Evolutionary conservation across 2,113 vertebrate genomes (phyloP), one percentile per base, ranked within the genome.

Genomic region (Datnioides undecimradiatus): DNA sequence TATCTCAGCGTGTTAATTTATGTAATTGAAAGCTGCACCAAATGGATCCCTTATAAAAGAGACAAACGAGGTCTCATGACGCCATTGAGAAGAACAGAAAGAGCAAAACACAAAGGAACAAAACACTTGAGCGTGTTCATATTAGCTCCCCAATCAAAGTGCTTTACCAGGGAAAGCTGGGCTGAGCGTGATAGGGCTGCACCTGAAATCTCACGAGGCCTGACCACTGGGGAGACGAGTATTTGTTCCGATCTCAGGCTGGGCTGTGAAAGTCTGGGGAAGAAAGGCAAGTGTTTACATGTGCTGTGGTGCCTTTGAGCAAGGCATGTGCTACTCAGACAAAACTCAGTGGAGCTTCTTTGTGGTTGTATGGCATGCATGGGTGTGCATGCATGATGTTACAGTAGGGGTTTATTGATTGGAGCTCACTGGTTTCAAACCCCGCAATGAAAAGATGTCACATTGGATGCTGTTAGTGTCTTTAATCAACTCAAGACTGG

Each of bases 211-310:
- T 65, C 65, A 27, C 31, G 11, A 72, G 59, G 59, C n/a, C 3
- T 6, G 3, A 40, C n/a, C 65, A 14, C 23, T 12, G 7, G 40
- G 41, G 49, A 36, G 23, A 1, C 34, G 31, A 54, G 38, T 49
- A n/a, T 58, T 73, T 58, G 51, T 19, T 58, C 21, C 17, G 34
- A 29, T 79, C 54, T 11, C 60, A 16, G 11, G 40, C 43, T n/a
- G 29, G 29, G n/a, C 43, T 46, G 54, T 29, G 60, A 59, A 57
- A 49, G 31, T 45, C 29, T 21, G 57, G 13, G n/a, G 3, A 33
- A 27, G 49, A 64, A 38, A 63, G 23, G 19, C 11, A 45, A 55
- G 36, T 55, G 51, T 70, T 21, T 19, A 68, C 48, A 40, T 52
- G 65, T 11, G n/a, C 31, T 38, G 23, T 27, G 29, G 33, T 36